Evolutionary conservation across 2,888 invertebrate genomes (phyloP).

Genomic region (Branchinecta sandiegonensis): DNA sequence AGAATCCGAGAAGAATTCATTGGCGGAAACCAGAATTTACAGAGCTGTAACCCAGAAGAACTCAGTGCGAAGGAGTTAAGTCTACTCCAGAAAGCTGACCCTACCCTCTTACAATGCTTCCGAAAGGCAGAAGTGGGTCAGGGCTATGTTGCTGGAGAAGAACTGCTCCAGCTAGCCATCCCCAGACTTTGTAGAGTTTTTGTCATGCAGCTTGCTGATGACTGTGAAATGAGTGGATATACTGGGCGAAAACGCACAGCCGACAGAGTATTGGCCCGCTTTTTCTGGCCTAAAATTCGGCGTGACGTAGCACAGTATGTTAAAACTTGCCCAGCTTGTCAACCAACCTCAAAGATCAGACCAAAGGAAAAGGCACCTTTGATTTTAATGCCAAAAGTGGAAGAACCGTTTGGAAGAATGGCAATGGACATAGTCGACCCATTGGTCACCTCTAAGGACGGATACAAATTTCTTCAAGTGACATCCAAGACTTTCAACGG

Average conservation of each 20-base stretch:
- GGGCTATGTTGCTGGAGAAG: background rate
- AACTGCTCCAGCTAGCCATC: background rate
- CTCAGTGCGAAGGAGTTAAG: too few relatives aligned
- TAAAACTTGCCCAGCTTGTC: background rate
- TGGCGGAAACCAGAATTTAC: too few relatives aligned
- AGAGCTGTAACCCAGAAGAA: too few relatives aligned
- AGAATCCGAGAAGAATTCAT: too few relatives aligned
- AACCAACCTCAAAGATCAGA: background rate
- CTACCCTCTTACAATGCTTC: too few relatives aligned
- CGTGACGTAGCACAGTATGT: background rate
- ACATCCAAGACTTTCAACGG: slow-evolving; percentile 20
- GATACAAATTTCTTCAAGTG: slow-evolving; percentile 17
- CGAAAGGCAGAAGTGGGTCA: too few relatives aligned
- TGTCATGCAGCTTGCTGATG: background rate
- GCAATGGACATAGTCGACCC: slow-evolving; percentile 22
- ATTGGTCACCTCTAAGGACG: background rate
- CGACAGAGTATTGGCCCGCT: background rate
- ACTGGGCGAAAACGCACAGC: background rate
- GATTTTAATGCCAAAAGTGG: background rate
- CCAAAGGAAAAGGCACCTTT: slow-evolving; percentile 2
- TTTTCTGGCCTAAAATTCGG: background rate
- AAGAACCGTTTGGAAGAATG: background rate
- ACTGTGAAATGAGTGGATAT: background rate
- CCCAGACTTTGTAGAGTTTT: background rate
- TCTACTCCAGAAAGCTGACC: too few relatives aligned